Evolutionary conservation across 2,113 vertebrate genomes (phyloP).

Genomic region (Glaucidium brasilianum): DNA sequence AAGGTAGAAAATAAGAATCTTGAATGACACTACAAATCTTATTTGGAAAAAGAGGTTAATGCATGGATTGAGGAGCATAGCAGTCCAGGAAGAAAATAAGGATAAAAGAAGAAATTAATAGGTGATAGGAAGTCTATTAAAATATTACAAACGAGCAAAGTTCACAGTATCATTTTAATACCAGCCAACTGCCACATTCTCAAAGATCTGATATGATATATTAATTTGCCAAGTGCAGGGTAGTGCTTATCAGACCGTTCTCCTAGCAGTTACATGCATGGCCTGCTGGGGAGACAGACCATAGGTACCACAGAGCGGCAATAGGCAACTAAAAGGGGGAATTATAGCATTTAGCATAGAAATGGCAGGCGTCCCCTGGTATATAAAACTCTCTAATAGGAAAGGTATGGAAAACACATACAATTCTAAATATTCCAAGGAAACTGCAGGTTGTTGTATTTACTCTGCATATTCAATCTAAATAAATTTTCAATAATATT

Average conservation of each 20-base stretch:
- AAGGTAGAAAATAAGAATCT: background rate
- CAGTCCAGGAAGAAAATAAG: background rate
- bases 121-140: background rate
- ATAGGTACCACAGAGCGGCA: background rate
- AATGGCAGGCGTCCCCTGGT: background rate
- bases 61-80: background rate
- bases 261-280: accelerated
- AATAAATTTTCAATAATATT: background rate
- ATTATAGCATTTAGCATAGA: background rate
- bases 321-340: background rate
- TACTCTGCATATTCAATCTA: background rate
- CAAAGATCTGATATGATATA: background rate
- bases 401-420: background rate
- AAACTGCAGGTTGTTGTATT: background rate
- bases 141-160: background rate
- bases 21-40: background rate
- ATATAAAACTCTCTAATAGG: background rate
- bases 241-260: background rate
- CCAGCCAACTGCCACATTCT: background rate
- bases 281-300: background rate
- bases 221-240: background rate
- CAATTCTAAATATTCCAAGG: background rate
- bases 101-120: background rate
- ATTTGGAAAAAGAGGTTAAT: background rate
- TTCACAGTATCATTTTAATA: background rate